A percentile compares a stretch with the other conserved stretches of the same genome.
Conservation (phyloP, 2,888 invertebrate species). For the Sepiola atlantica region DNA sequence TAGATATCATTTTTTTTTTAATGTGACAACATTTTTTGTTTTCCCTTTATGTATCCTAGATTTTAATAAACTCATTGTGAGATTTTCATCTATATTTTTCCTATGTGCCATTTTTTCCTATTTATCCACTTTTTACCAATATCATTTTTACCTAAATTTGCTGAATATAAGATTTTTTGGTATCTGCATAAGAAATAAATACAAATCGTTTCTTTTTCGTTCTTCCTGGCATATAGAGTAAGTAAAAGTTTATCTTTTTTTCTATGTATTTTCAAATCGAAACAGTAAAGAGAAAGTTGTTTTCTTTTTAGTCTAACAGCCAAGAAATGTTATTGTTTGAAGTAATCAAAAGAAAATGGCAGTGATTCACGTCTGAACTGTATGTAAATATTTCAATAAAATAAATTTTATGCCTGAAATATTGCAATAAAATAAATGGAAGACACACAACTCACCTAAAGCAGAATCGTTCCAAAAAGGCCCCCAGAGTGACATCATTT, state of each 20-base stretch:
- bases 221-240: not conserved
- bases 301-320: not conserved
- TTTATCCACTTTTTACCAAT: too few species aligned
- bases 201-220: not conserved
- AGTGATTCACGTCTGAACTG: not conserved
- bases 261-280: not conserved
- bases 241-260: not conserved
- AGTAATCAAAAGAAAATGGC: not conserved
- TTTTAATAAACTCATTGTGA: too few species aligned
- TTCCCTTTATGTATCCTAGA: too few species aligned
- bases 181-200: not conserved
- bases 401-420: not conserved
- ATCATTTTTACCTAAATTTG: not conserved
- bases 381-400: too few species aligned
- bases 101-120: too few species aligned
- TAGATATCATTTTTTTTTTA: too few species aligned
- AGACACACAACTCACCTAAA: slow-evolving; percentile 77
- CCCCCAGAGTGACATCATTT: slow-evolving; percentile 95
- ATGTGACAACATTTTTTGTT: too few species aligned
- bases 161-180: not conserved
- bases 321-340: not conserved
- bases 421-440: not conserved
- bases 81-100: too few species aligned
- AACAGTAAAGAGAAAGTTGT: not conserved
- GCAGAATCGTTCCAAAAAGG: slow-evolving; percentile 93